phyloP scores from a whole-genome alignment of 2,888 invertebrate genomes.

The Lepidocyrtoides sp. region DNA sequence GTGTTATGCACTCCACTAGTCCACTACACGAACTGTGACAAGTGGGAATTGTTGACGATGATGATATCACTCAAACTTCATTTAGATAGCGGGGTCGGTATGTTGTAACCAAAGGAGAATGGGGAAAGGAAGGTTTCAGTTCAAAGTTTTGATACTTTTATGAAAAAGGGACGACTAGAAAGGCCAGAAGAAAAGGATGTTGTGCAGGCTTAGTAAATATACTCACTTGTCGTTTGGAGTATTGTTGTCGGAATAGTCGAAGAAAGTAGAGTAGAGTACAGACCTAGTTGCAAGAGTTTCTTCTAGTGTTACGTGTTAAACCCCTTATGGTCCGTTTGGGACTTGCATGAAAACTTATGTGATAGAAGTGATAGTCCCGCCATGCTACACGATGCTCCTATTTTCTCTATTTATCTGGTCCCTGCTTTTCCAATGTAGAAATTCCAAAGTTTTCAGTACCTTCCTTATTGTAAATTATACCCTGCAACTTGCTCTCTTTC shows the following conservation, averaged over 20 bases:
- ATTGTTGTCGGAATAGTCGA: neutral
- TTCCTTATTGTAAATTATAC: slow-evolving; percentile 36
- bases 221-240: neutral
- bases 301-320: slow-evolving; percentile 30
- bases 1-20: neutral
- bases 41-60: neutral
- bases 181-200: neutral
- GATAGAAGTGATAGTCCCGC: neutral
- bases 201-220: neutral
- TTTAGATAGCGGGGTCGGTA: neutral
- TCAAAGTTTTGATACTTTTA: slow-evolving; percentile 7
- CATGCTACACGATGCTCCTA: neutral
- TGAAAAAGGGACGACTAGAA: neutral
- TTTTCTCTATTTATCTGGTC: neutral
- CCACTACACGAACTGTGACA: neutral
- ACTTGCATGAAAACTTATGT: slow-evolving; percentile 45
- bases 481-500: slow-evolving; percentile 5
- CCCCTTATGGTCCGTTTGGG: slow-evolving; percentile 65
- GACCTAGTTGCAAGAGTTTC: slow-evolving; percentile 10
- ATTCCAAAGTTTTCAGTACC: neutral
- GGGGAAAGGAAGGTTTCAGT: neutral
- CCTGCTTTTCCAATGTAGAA: neutral
- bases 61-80: slow-evolving; percentile 36
- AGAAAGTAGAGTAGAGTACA: slow-evolving; percentile 22
- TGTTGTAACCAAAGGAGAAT: neutral